phyloP scores from a whole-genome alignment of 2,888 invertebrate genomes.

The Odontomyia ornata region DNA sequence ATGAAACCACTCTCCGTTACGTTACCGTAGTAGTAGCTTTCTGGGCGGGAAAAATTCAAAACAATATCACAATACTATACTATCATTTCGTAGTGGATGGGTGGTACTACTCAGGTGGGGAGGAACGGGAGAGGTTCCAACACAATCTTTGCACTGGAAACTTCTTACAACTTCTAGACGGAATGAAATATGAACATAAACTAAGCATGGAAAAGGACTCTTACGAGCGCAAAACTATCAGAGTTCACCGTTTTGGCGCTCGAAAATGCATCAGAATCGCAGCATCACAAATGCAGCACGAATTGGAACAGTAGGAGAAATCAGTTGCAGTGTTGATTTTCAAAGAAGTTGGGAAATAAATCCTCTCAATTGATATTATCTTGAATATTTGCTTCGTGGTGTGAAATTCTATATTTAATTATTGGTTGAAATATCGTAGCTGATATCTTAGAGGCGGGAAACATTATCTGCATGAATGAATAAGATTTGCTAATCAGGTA shows the following conservation, averaged over 20 bases:
- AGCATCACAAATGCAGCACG: conserved; percentile 26
- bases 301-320: neutral
- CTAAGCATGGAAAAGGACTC: conserved; percentile 35
- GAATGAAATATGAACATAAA: conserved; percentile 46
- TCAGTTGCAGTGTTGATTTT: neutral
- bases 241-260: conserved; percentile 6
- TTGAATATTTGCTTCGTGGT: no score
- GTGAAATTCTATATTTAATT: no score
- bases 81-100: neutral
- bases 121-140: neutral
- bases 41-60: conserved; percentile 40
- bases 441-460: no score
- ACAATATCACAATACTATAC: conserved; percentile 18
- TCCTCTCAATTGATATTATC: no score
- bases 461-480: no score
- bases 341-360: no score
- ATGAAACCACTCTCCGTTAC: conserved; percentile 2
- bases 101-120: neutral
- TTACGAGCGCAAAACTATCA: conserved; percentile 22
- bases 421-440: no score
- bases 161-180: conserved; percentile 42
- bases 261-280: conserved; percentile 28
- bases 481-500: no score
- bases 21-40: neutral
- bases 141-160: neutral